Conservation (phyloP, 2,113 vertebrate genomes). For the Protobothrops flavoviridis region DNA sequence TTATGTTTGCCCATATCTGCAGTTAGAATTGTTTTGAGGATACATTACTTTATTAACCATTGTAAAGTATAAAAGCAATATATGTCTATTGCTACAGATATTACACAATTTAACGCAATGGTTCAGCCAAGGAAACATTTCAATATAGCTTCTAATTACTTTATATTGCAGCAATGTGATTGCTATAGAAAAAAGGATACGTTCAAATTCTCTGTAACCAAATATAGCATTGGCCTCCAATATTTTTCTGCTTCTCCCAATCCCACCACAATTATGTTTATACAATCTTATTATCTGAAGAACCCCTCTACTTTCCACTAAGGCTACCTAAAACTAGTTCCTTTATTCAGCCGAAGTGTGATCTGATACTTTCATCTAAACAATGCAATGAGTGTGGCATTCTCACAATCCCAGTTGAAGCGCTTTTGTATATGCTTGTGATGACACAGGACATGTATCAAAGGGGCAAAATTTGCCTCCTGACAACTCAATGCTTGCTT, state of each 20-base stretch:
- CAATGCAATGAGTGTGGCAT: background rate
- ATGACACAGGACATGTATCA: background rate
- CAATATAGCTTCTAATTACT: background rate
- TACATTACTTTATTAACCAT: background rate
- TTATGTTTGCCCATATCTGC: background rate
- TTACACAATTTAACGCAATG: background rate
- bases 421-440: background rate
- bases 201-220: slow-evolving; percentile 27
- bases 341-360: background rate
- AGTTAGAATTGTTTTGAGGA: background rate
- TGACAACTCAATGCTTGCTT: background rate
- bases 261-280: background rate
- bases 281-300: background rate
- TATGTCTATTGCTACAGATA: background rate
- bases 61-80: slow-evolving; percentile 15
- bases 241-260: background rate
- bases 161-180: background rate
- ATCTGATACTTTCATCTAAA: background rate
- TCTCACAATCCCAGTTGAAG: background rate
- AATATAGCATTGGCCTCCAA: background rate
- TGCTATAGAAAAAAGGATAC: background rate
- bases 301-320: background rate
- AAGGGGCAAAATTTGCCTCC: background rate
- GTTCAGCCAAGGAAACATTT: slow-evolving; percentile 17
- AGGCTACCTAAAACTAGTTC: background rate